phyloP scores from a whole-genome alignment of 2,113 vertebrate species.

The Ceyx melanurus region DNA sequence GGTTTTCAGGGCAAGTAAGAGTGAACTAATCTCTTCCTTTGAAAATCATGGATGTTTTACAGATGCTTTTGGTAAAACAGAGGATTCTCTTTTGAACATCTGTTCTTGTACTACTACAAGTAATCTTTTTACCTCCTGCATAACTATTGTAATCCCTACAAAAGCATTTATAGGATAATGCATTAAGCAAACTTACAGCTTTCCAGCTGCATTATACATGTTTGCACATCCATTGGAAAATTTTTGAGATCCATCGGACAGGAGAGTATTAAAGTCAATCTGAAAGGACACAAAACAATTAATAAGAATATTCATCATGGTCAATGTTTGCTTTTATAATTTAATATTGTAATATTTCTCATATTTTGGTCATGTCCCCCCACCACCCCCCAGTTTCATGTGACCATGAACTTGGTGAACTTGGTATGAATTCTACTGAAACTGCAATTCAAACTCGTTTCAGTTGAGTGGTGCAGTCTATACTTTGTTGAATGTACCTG shows the following conservation, averaged over 20 bases:
- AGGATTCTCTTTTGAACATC: neutral
- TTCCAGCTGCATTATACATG: constrained; percentile 98
- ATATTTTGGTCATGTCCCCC: neutral
- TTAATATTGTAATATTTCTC: neutral
- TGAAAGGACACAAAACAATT: constrained; percentile 72
- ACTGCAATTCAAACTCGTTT: neutral
- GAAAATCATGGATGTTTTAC: neutral
- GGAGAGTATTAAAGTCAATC: constrained; percentile 92
- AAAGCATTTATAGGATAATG: neutral
- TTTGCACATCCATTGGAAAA: constrained; percentile 98
- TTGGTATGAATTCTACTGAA: neutral
- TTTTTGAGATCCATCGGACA: constrained; percentile 99
- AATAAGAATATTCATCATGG: neutral
- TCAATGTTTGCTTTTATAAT: neutral
- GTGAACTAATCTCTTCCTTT: neutral
- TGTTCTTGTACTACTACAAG: neutral
- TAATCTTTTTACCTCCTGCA: neutral
- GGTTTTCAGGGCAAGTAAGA: neutral
- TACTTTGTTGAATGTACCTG: fast-evolving
- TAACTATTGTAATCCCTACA: neutral
- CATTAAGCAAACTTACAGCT: constrained; percentile 86
- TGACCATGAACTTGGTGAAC: too few species aligned
- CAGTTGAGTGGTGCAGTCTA: neutral
- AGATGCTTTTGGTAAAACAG: neutral
- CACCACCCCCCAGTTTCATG: neutral